These are phyloP conservation scores for Coregonus ussuriensis DNA, from an alignment of 2,797 vertebrate species.

Conservation along the genomic window DNA sequence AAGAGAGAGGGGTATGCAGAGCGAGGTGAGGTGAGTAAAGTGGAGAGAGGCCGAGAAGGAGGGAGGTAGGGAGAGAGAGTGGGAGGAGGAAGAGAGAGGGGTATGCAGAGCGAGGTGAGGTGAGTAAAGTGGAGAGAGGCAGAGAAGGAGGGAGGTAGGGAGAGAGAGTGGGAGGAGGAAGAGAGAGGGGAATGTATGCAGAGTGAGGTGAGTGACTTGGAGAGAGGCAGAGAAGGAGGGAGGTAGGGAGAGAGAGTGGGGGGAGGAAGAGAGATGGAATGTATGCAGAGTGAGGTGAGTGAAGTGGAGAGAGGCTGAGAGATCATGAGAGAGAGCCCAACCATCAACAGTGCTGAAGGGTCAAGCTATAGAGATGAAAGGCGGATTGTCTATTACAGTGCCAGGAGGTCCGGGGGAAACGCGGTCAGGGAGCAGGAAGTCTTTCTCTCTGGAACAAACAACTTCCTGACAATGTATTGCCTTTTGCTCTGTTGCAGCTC, in stretches of 20 bases:
- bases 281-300: background rate
- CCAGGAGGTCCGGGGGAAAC: conserved; percentile 24
- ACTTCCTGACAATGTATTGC: background rate
- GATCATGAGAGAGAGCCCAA: background rate
- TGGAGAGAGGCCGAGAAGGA: too few relatives aligned
- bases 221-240: background rate
- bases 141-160: conserved; percentile 2
- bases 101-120: too few relatives aligned
- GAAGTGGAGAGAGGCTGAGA: background rate
- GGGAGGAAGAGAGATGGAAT: background rate
- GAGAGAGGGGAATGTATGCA: conserved; percentile 1
- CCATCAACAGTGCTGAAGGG: conserved; percentile 10
- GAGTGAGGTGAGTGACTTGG: conserved; percentile 8
- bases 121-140: too few relatives aligned
- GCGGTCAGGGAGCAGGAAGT: conserved; percentile 44
- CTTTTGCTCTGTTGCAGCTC: background rate
- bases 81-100: too few relatives aligned
- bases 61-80: too few relatives aligned
- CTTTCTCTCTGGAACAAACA: conserved; percentile 1
- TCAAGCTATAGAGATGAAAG: conserved; percentile 44
- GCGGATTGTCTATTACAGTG: conserved; percentile 31
- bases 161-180: background rate
- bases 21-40: too few relatives aligned
- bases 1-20: too few relatives aligned
- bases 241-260: background rate